Evolutionary conservation across 2,888 invertebrate species (phyloP).

Genomic region (Zaprionus lineosus): DNA sequence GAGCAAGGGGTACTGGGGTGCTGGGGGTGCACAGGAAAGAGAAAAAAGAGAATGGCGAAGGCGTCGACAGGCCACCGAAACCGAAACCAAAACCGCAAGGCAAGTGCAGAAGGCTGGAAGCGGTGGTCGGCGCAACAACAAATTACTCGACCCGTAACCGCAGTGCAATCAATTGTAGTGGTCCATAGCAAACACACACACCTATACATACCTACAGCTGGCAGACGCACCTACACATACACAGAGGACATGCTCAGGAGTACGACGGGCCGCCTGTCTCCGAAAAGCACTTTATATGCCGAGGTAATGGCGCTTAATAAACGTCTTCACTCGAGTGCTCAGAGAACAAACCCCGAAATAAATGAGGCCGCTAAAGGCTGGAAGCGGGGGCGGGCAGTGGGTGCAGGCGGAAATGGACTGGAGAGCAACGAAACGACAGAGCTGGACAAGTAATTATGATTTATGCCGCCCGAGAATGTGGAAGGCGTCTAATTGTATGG

Average conservation of each 20-base stretch:
- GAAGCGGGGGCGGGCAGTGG: neutral
- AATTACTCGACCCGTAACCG: constrained; percentile 68
- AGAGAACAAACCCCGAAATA: constrained; percentile 27
- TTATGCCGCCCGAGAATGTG: constrained; percentile 63
- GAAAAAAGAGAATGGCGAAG: neutral
- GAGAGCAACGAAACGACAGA: constrained; percentile 17
- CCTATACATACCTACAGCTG: constrained; percentile 23
- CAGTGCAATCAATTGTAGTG: constrained; percentile 68
- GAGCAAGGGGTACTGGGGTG: neutral
- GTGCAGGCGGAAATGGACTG: neutral
- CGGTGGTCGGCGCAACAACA: constrained; percentile 47
- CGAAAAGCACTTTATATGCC: constrained; percentile 64
- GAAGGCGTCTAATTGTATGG: constrained; percentile 62
- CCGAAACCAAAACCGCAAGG: constrained; percentile 8
- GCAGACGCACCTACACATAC: constrained; percentile 2
- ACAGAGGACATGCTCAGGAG: neutral
- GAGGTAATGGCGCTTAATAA: constrained; percentile 70
- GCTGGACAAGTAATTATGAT: constrained; percentile 63
- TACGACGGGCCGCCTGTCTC: constrained; percentile 20
- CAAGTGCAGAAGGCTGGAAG: constrained; percentile 11
- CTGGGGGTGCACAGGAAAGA: neutral
- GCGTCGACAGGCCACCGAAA: constrained; percentile 25
- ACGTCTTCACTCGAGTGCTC: constrained; percentile 68
- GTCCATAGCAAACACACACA: constrained; percentile 45
- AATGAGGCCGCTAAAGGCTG: constrained; percentile 4